Conservation (phyloP, 2,797 vertebrate genomes). For the Squalus acanthias region DNA sequence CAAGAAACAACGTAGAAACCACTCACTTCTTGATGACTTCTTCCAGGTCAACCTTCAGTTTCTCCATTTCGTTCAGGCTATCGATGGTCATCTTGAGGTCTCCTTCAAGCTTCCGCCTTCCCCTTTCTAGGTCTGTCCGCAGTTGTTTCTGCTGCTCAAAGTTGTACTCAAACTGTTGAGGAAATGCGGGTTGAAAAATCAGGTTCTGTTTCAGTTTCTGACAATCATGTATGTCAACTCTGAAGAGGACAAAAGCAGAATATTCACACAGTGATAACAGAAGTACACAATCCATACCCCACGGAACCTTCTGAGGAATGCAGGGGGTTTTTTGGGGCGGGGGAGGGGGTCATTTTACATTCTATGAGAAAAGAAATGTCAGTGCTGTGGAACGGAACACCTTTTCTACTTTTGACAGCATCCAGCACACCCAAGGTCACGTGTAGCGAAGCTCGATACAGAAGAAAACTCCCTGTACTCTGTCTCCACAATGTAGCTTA, state of each 20-base stretch:
- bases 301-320: not conserved
- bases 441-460: not conserved
- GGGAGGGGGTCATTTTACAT: not conserved
- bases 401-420: not conserved
- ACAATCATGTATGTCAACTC: not conserved
- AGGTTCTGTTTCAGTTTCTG: not conserved
- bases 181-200: not conserved
- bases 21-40: constrained; percentile 64
- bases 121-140: constrained; percentile 57
- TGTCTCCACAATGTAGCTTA: not conserved
- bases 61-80: constrained; percentile 58
- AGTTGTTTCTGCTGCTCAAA: constrained; percentile 60
- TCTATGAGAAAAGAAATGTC: not conserved
- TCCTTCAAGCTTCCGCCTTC: constrained; percentile 56
- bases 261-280: not conserved
- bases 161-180: constrained; percentile 56
- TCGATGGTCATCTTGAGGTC: constrained; percentile 57
- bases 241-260: too few species aligned
- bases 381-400: too few species aligned
- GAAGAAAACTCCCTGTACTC: not conserved
- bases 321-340: too few species aligned
- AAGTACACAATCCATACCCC: too few species aligned
- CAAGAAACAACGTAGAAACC: not conserved
- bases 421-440: not conserved
- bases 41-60: constrained; percentile 59